phyloP scores from a whole-genome alignment of 1,140 invertebrate species.

The Drosophila rhopaloa region DNA sequence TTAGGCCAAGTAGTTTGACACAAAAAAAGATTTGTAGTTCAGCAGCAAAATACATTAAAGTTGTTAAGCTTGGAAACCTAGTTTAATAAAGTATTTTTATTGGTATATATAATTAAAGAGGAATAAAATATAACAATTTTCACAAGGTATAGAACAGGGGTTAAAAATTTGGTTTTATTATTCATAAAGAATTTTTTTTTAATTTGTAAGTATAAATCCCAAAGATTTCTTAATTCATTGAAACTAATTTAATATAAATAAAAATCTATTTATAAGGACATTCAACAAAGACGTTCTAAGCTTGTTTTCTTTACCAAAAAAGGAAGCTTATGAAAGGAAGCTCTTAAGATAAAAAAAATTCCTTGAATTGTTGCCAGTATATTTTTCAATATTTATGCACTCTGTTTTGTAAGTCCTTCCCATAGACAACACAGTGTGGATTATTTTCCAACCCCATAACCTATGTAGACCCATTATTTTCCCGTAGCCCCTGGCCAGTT shows the following conservation, averaged over 20 bases:
- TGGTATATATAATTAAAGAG: not conserved
- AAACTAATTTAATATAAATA: no score
- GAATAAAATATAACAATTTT: not conserved
- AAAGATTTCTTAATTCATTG: no score
- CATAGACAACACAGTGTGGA: conserved; percentile 15
- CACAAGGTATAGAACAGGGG: no score
- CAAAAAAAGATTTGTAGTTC: conserved; percentile 10
- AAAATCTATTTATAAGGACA: no score
- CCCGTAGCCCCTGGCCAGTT: conserved; percentile 40
- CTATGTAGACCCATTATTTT: conserved; percentile 29
- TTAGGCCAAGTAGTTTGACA: conserved; percentile 4
- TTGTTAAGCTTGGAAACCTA: conserved; percentile 11
- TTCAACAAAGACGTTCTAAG: not conserved
- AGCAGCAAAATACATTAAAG: conserved; percentile 9
- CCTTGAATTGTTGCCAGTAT: not conserved
- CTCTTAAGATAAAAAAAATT: conserved; percentile 15
- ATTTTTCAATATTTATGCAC: conserved; percentile 26
- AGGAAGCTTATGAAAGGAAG: not conserved
- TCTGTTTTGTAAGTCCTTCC: conserved; percentile 4
- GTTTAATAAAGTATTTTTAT: not conserved
- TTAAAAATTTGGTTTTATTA: no score
- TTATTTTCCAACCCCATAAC: conserved; percentile 31
- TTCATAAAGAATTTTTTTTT: no score
- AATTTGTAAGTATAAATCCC: no score
- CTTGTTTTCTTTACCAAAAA: not conserved